A percentile compares a stretch with the other conserved stretches of the same genome.
phyloP scores from a whole-genome alignment of 2,888 invertebrate genomes.

The Synergus japonicus region DNA sequence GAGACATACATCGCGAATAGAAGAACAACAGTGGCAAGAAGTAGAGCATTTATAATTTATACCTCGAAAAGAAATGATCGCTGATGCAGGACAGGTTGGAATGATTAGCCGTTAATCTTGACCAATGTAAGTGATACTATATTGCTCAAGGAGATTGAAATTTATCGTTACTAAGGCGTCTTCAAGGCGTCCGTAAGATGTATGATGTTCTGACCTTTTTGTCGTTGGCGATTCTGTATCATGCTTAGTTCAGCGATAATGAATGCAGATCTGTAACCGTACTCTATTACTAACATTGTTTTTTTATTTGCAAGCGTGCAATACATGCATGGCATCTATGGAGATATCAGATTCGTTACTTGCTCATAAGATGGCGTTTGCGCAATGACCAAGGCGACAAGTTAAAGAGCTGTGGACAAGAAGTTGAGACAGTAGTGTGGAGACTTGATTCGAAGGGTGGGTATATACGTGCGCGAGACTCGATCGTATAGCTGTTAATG shows the following conservation, averaged over 20 bases:
- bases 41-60: not conserved
- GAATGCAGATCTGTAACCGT: conserved; percentile 29
- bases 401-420: conserved; percentile 43
- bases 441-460: conserved; percentile 42
- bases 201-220: conserved; percentile 33
- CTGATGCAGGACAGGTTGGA: conserved; percentile 10
- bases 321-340: conserved; percentile 9
- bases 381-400: conserved; percentile 56
- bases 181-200: conserved; percentile 25
- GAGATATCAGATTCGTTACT: conserved; percentile 44
- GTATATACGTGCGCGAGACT: conserved; percentile 40
- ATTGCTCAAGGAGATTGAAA: conserved; percentile 36
- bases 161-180: conserved; percentile 33
- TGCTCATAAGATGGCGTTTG: conserved; percentile 56
- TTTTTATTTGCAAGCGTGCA: not conserved
- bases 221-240: conserved; percentile 17
- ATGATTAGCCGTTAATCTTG: conserved; percentile 28
- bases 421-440: conserved; percentile 48
- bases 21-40: conserved; percentile 9
- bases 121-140: conserved; percentile 17
- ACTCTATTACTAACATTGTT: conserved; percentile 22
- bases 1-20: not conserved
- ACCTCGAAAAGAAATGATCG: not conserved
- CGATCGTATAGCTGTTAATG: conserved; percentile 44
- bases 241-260: conserved; percentile 33